A percentile compares a stretch with the other conserved stretches of the same genome.
These are phyloP conservation scores for Rhinolophus sinicus DNA, from an alignment of 2,113 vertebrate species.

Conservation along the genomic window DNA sequence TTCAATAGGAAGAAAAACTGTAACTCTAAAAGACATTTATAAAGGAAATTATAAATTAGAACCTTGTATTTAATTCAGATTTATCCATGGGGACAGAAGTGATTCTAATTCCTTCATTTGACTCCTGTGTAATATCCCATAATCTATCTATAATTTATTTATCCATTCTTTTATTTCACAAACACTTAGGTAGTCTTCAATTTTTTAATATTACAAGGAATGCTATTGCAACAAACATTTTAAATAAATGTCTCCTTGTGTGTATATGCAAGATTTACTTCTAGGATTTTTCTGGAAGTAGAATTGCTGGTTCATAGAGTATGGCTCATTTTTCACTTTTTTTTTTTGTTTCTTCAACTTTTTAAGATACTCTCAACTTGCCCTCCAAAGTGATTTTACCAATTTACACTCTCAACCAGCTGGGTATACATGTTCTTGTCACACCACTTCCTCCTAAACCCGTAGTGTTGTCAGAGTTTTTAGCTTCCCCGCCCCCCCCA, in stretches of 20 bases:
- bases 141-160: neutral
- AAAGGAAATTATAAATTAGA: constrained; percentile 20
- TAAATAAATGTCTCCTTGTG: neutral
- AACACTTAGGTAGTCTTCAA: neutral
- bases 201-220: neutral
- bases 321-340: neutral
- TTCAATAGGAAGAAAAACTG: neutral
- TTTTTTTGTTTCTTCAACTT: neutral
- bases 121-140: neutral
- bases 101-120: neutral
- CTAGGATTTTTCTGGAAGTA: neutral
- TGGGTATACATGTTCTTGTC: neutral
- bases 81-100: neutral
- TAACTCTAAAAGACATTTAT: neutral
- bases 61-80: neutral
- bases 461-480: neutral
- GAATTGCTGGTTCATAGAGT: neutral
- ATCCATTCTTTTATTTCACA: neutral
- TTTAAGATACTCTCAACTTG: neutral
- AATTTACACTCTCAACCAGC: neutral
- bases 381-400: neutral
- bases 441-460: neutral
- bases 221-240: neutral
- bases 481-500: no score
- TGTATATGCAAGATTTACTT: neutral